Percentiles rank a stretch among this genome's conserved stretches.
Evolutionary conservation across 1,140 invertebrate genomes (phyloP).

Genomic region (Diuraphis noxia): DNA sequence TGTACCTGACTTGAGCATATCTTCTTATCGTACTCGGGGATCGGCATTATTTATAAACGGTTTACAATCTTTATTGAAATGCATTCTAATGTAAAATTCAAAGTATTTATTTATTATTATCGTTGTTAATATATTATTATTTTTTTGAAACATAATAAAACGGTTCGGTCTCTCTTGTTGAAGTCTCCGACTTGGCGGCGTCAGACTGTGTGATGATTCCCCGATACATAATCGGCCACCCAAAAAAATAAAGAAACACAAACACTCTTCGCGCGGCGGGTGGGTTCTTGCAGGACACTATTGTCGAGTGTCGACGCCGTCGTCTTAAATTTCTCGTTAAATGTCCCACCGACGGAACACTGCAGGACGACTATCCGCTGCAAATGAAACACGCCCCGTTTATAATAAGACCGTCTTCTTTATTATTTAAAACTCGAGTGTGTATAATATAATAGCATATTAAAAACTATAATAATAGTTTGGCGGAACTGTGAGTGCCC

Average conservation of each 20-base stretch:
- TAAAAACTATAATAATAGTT: background rate
- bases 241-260: constrained; percentile 1
- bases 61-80: background rate
- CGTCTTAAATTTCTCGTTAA: constrained; percentile 34
- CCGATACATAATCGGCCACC: constrained; percentile 4
- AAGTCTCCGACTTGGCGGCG: constrained; percentile 25
- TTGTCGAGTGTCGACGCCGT: background rate
- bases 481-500: background rate
- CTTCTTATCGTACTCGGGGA: background rate
- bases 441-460: background rate
- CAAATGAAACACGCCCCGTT: constrained; percentile 21
- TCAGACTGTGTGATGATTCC: background rate
- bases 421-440: constrained; percentile 27
- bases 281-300: constrained; percentile 10
- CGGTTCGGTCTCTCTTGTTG: background rate
- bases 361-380: background rate
- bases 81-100: constrained; percentile 9
- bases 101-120: constrained; percentile 12
- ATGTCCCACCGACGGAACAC: background rate
- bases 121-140: constrained; percentile 5
- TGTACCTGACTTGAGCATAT: background rate
- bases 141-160: constrained; percentile 1
- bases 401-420: constrained; percentile 12
- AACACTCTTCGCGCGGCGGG: background rate
- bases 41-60: constrained; percentile 1